These are phyloP conservation scores for Hydropsyche tenuis DNA, from an alignment of 1,140 invertebrate genomes.

Conservation along the genomic window DNA sequence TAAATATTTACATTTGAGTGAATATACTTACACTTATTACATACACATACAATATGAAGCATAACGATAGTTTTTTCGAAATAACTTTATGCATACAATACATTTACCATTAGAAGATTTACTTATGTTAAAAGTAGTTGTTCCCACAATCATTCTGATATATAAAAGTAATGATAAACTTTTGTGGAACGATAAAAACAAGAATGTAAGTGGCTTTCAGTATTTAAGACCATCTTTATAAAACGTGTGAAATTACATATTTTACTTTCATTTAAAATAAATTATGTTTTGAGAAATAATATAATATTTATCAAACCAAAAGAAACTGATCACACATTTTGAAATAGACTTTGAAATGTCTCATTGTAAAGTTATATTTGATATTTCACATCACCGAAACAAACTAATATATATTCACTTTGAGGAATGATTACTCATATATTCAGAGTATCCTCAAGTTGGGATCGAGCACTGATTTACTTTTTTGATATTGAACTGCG, in stretches of 20 bases:
- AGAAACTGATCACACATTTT: too few relatives aligned
- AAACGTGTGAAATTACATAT: too few relatives aligned
- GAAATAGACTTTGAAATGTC: too few relatives aligned
- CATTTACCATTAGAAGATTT: neutral
- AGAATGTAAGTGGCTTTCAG: neutral
- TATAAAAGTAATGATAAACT: neutral
- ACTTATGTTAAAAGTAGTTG: slow-evolving; percentile 25
- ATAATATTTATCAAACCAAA: too few relatives aligned
- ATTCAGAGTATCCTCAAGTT: slow-evolving; percentile 18
- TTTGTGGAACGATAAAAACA: neutral
- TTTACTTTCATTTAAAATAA: too few relatives aligned
- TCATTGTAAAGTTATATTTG: too few relatives aligned
- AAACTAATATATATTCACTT: too few relatives aligned
- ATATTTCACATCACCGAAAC: too few relatives aligned
- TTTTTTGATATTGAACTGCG: slow-evolving; percentile 72
- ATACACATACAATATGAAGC: neutral
- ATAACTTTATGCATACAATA: neutral
- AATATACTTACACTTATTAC: neutral
- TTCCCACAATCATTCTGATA: slow-evolving; percentile 37
- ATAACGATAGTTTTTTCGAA: neutral
- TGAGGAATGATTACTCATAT: too few relatives aligned
- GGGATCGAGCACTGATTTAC: slow-evolving; percentile 53
- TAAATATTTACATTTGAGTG: neutral
- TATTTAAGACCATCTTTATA: neutral
- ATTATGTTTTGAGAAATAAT: too few relatives aligned